Conservation (phyloP, 2,797 vertebrate genomes). For the Petrocephalus schoutedeni region DNA sequence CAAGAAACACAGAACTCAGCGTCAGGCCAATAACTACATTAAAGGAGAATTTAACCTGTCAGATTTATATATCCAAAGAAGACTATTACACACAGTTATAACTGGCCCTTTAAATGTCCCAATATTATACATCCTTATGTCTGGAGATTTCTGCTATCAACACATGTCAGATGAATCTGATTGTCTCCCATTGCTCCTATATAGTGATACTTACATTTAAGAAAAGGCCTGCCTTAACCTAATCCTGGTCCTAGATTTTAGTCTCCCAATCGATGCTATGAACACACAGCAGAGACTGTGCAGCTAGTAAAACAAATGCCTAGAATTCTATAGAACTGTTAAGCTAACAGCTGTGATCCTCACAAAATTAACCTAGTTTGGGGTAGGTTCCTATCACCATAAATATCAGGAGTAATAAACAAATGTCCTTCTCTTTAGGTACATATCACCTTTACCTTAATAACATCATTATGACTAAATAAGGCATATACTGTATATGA, state of each 20-base stretch:
- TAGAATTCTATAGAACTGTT: background rate
- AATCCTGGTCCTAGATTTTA: background rate
- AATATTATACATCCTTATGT: background rate
- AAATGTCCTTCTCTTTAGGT: background rate
- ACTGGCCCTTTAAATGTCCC: slow-evolving; percentile 5
- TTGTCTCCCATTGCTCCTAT: background rate
- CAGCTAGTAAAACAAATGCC: background rate
- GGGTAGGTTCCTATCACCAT: slow-evolving; percentile 3
- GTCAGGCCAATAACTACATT: background rate
- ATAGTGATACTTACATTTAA: background rate
- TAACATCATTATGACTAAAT: background rate
- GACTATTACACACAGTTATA: background rate
- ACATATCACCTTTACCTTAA: background rate
- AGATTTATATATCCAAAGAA: background rate
- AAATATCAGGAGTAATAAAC: background rate
- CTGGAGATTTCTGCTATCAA: background rate
- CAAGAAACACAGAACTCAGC: background rate
- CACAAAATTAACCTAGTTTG: background rate
- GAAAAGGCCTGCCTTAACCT: background rate
- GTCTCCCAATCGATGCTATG: background rate
- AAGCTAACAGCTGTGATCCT: background rate
- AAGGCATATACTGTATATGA: background rate
- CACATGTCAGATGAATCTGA: background rate
- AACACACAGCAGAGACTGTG: background rate
- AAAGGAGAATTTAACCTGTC: background rate